phyloP scores from a whole-genome alignment of 2,888 invertebrate species.

The Resseliella maxima region DNA sequence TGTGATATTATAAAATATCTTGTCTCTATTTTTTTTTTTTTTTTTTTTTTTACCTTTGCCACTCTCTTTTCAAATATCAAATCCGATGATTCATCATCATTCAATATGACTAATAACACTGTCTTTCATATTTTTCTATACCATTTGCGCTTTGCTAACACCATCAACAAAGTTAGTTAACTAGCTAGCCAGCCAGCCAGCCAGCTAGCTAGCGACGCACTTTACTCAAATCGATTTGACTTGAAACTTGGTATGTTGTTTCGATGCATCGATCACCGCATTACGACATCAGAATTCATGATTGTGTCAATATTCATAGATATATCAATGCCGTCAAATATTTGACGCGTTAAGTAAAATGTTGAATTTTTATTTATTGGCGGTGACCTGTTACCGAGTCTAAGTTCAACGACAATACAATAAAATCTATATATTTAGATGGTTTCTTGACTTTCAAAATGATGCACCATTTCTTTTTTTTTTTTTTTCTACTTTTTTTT shows the following conservation, averaged over 20 bases:
- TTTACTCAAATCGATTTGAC: no score
- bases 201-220: no score
- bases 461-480: not conserved
- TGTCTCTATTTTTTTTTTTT: no score
- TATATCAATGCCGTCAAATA: conserved; percentile 48
- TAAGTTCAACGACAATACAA: not conserved
- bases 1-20: no score
- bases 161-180: no score
- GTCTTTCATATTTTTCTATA: not conserved
- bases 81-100: conserved; percentile 39
- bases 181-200: no score
- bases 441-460: no score
- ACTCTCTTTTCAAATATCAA: not conserved
- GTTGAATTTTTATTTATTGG: conserved; percentile 19
- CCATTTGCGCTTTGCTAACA: no score
- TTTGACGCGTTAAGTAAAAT: conserved; percentile 35
- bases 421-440: no score
- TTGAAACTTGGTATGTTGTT: not conserved
- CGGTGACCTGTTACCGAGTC: not conserved
- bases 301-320: conserved; percentile 52
- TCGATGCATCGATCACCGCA: conserved; percentile 13
- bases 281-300: conserved; percentile 49
- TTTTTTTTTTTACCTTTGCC: no score
- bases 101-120: conserved; percentile 36
- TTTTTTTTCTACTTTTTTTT: not conserved